Conservation (phyloP, 2,888 invertebrate genomes). For the Lobophora halterata region DNA sequence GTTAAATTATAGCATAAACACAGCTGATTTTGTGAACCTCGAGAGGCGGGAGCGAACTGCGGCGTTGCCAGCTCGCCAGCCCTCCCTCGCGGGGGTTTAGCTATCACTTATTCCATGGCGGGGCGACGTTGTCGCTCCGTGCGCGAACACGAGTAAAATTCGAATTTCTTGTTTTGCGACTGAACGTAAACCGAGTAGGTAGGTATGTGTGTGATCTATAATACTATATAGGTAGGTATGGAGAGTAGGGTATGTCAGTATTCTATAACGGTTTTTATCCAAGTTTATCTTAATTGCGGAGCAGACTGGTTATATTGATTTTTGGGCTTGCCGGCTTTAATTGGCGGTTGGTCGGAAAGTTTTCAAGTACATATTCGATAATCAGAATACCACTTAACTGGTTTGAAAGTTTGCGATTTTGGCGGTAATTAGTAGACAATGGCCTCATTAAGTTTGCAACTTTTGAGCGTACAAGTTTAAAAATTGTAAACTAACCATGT, state of each 20-base stretch:
- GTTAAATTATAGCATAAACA: slow-evolving; percentile 28
- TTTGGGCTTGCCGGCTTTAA: slow-evolving; percentile 26
- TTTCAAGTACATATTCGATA: slow-evolving; percentile 10
- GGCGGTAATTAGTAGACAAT: slow-evolving; percentile 14
- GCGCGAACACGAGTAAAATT: slow-evolving; percentile 49
- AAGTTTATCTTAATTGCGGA: slow-evolving; percentile 31
- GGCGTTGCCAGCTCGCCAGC: slow-evolving; percentile 50
- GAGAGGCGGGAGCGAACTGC: slow-evolving; percentile 39
- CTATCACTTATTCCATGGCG: slow-evolving; percentile 20
- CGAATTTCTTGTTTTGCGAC: slow-evolving; percentile 61
- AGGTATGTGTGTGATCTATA: slow-evolving; percentile 11
- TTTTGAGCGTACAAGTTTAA: too few relatives aligned
- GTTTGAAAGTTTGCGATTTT: slow-evolving; percentile 14
- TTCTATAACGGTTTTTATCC: slow-evolving; percentile 32
- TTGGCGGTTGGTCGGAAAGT: slow-evolving; percentile 26
- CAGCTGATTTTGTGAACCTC: slow-evolving; percentile 46
- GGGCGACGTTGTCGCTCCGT: slow-evolving; percentile 47
- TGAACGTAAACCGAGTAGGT: slow-evolving; percentile 35
- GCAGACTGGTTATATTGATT: slow-evolving; percentile 31
- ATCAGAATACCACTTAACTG: slow-evolving; percentile 5
- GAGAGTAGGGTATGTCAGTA: slow-evolving; percentile 21
- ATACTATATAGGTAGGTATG: too few relatives aligned
- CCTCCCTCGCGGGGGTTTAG: slow-evolving; percentile 19
- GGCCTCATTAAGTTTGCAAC: slow-evolving; percentile 11
- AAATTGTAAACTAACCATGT: too few relatives aligned